A percentile compares a stretch with the other conserved stretches of the same genome.
phyloP scores from a whole-genome alignment of 2,113 vertebrate species.

The Oceanodroma tethys region DNA sequence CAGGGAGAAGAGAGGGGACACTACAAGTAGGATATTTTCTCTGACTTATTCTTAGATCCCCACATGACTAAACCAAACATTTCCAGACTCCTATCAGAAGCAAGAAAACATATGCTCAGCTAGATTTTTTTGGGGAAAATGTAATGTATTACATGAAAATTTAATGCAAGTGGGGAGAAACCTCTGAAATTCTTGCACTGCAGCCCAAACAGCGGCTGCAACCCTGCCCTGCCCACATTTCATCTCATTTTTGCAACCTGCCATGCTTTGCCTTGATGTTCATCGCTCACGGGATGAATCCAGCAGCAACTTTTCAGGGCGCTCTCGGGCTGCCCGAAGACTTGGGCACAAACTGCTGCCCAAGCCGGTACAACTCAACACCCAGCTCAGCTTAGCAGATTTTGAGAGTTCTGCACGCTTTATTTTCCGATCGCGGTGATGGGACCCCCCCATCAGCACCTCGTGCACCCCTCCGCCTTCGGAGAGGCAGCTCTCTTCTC shows the following conservation, averaged over 20 bases:
- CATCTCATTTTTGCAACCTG: background rate
- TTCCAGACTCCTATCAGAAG: background rate
- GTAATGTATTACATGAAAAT: background rate
- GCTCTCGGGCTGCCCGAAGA: background rate
- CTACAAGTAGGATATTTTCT: background rate
- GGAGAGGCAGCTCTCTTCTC: background rate
- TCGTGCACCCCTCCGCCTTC: rapidly evolving
- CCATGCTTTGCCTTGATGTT: rapidly evolving
- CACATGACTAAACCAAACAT: background rate
- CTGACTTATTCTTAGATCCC: background rate
- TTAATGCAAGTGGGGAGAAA: background rate
- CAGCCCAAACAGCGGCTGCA: background rate
- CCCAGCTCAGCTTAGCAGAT: too few species aligned
- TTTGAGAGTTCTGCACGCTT: background rate
- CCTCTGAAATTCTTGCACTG: background rate
- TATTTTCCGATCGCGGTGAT: background rate
- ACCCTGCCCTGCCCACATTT: background rate
- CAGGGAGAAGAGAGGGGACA: background rate
- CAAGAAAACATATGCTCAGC: background rate
- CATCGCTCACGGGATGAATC: rapidly evolving
- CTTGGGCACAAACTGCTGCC: background rate
- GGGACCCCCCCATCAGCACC: background rate
- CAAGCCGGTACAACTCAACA: background rate
- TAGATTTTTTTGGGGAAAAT: background rate
- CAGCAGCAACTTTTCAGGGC: rapidly evolving